Conservation (phyloP, 1,140 invertebrate genomes). For the Halictus rubicundus region DNA sequence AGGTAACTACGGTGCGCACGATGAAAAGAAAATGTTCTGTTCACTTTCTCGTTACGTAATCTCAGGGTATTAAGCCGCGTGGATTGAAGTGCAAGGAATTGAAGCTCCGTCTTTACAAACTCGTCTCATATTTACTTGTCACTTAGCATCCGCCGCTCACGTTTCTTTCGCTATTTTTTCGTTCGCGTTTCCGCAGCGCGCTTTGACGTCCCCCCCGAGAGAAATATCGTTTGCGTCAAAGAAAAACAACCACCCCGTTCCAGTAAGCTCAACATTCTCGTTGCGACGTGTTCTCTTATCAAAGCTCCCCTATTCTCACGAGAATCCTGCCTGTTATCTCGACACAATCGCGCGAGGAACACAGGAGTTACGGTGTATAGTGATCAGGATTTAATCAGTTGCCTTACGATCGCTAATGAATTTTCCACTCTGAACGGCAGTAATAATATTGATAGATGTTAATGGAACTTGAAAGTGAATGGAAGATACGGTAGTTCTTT, state of each 20-base stretch:
- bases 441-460: neutral
- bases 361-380: neutral
- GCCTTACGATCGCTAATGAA: neutral
- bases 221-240: neutral
- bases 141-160: constrained; percentile 16
- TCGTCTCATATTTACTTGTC: constrained; percentile 30
- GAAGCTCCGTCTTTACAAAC: constrained; percentile 11
- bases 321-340: neutral
- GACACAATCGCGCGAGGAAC: neutral
- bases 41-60: neutral
- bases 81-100: constrained; percentile 13
- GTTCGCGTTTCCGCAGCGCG: neutral
- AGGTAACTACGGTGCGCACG: neutral
- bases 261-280: neutral
- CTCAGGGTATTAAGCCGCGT: neutral
- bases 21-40: neutral
- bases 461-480: neutral
- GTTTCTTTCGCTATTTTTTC: neutral
- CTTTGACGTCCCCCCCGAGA: too few species aligned
- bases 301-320: neutral
- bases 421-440: neutral
- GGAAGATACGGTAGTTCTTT: neutral
- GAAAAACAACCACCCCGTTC: neutral
- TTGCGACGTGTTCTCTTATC: neutral
- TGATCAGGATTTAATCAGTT: neutral